Evolutionary conservation across 1,140 invertebrate genomes (phyloP).

Genomic region (Hylaeus anthracinus): DNA sequence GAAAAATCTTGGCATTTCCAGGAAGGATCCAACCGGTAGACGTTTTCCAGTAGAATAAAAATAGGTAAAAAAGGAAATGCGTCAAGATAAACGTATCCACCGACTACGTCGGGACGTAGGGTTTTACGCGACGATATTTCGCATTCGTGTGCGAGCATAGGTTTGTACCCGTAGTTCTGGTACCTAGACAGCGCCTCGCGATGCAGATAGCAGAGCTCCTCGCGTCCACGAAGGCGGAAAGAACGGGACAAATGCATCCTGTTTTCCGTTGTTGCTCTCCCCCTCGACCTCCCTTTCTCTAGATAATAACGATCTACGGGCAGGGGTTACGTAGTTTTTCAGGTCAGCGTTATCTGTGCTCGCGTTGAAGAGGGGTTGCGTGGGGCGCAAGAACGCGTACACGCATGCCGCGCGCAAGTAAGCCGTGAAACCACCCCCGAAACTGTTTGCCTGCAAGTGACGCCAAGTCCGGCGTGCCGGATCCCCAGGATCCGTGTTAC

Average conservation of each 20-base stretch:
- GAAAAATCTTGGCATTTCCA: too few species aligned
- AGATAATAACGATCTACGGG: constrained; percentile 64
- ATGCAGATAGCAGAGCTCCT: constrained; percentile 34
- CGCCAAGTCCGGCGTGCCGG: constrained; percentile 17
- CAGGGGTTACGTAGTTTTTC: constrained; percentile 18
- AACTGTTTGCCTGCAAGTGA: constrained; percentile 27
- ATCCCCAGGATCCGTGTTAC: constrained; percentile 9
- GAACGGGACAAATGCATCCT: constrained; percentile 27
- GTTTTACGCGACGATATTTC: constrained; percentile 12
- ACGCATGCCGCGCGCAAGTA: background rate
- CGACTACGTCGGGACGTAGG: background rate
- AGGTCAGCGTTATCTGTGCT: constrained; percentile 14
- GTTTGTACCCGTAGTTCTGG: background rate
- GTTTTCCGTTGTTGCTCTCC: constrained; percentile 21
- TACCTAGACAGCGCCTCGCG: constrained; percentile 29
- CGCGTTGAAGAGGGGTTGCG: too few species aligned
- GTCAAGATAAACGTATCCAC: background rate
- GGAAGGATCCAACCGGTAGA: too few species aligned
- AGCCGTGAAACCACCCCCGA: constrained; percentile 1
- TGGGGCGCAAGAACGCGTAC: constrained; percentile 6
- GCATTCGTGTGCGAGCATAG: constrained; percentile 37
- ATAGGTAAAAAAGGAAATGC: background rate
- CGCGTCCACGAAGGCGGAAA: background rate
- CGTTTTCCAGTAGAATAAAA: background rate
- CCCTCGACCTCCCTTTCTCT: constrained; percentile 19